Base-by-base conservation (phyloP, 1,140 invertebrate genomes). In the Brachionus koreanus region DNA sequence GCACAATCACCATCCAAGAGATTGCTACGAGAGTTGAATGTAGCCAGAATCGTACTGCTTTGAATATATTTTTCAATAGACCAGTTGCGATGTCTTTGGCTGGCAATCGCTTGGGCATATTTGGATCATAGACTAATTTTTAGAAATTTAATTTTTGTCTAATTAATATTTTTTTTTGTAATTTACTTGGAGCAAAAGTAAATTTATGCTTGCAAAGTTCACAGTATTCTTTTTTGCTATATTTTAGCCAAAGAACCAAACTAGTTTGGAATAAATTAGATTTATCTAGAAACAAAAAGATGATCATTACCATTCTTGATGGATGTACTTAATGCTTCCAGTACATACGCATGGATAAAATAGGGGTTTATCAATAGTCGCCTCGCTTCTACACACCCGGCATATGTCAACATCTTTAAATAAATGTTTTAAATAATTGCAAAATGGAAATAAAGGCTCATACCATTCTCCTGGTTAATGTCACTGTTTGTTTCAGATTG, bases 341-440 rank as follows among this genome's bases (percentile, higher is more conserved):
- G 96, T 98, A 88, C 97, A 99, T 74, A 98, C 96, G 89, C 97
- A 99, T 0, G 97, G 97, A 90, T 99, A 95, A 87, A 96, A 99
- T 3, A 98, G 89, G 0, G 94, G 95, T 84, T 94, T 91, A 83
- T 95, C 94, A 9, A 91, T 85, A 35, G 92, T 90, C 43, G 93
- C 95, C 87, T 99, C 96, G 83, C 94, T 96, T 83, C 97, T 91
- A 90, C 97, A 99, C 77, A 99, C 97, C 83, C 97, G 92, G 89
- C 97, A 99, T 86, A 99, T 98, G 89, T 97, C 95, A 85, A 89
- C 87, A 87, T 90, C 81, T 65, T 65, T 65, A 33, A n/a, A 46
- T 49, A 0, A 49, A 33, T 29, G 3, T 29, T 39, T 19, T 37
- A 61, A 42, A 52, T 49, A 5, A 75, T 25, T 13, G 16, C 2